phyloP scores from a whole-genome alignment of 2,113 vertebrate genomes.

The Arizona elegans region DNA sequence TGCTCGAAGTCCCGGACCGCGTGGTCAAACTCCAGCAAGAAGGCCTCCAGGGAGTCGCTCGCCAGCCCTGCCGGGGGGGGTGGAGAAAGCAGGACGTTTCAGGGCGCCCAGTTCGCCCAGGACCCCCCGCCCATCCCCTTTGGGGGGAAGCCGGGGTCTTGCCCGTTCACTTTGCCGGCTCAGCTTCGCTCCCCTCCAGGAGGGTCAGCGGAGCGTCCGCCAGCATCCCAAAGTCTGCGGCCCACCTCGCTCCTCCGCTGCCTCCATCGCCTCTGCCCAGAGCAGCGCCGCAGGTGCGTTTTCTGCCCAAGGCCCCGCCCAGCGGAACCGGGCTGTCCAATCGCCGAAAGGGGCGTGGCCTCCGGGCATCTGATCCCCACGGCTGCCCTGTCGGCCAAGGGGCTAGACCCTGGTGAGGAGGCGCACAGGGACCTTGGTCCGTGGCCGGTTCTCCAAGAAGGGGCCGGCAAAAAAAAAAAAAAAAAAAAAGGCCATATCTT shows the following conservation, averaged over 20 bases:
- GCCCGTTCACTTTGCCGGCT: not conserved
- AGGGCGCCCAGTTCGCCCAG: too few species aligned
- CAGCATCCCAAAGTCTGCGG: too few species aligned
- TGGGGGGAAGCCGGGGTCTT: fast-evolving
- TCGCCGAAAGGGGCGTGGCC: not conserved
- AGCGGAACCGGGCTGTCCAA: not conserved
- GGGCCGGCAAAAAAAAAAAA: not conserved
- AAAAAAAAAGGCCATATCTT: conserved; percentile 42
- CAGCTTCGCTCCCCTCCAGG: not conserved
- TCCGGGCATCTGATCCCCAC: not conserved
- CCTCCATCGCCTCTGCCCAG: not conserved
- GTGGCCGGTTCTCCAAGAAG: not conserved
- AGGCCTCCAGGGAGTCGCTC: conserved; percentile 30
- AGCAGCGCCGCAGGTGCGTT: not conserved
- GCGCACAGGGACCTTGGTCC: not conserved
- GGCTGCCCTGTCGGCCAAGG: not conserved
- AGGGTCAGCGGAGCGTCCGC: not conserved
- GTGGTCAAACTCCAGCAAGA: conserved; percentile 52
- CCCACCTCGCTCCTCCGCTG: not conserved
- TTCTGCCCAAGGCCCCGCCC: conserved; percentile 1
- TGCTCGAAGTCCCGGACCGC: conserved; percentile 55
- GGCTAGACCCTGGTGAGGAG: not conserved
- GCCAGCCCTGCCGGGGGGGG: conserved; percentile 9
- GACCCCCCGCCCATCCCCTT: too few species aligned
- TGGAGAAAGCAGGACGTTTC: fast-evolving